phyloP scores from a whole-genome alignment of 2,888 invertebrate species.

The Hydroisotoma schaefferi region DNA sequence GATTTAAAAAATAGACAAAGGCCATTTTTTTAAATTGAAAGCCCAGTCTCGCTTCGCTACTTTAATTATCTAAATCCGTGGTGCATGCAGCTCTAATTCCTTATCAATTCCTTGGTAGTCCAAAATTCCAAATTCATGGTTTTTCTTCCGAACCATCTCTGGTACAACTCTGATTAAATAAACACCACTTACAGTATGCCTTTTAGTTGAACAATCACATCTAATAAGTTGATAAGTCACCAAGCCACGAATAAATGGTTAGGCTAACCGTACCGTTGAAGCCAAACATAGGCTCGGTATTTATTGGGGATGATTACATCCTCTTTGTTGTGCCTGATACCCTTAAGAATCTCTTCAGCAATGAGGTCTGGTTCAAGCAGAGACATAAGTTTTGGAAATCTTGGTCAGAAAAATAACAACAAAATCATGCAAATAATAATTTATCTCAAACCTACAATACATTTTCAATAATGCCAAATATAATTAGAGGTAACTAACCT shows the following conservation, averaged over 20 bases:
- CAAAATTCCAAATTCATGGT: background rate
- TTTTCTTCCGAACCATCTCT: background rate
- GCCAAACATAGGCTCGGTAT: background rate
- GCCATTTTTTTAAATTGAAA: no score
- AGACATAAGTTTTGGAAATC: conserved; percentile 28
- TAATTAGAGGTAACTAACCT: conserved; percentile 2
- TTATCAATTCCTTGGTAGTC: background rate
- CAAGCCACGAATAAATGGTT: no score
- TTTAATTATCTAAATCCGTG: no score
- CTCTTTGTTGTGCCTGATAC: conserved; percentile 15
- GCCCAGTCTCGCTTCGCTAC: no score
- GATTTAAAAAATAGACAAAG: no score
- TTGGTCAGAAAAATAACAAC: background rate
- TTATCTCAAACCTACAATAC: background rate
- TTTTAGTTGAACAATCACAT: no score
- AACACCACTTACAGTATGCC: no score
- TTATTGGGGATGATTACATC: conserved; percentile 12
- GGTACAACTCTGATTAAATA: conserved; percentile 2
- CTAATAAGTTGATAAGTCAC: no score
- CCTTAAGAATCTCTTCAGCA: conserved; percentile 3
- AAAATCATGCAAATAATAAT: background rate
- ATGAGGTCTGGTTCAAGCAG: conserved; percentile 22
- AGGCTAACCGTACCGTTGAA: background rate
- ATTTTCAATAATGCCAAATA: background rate
- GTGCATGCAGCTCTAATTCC: background rate